Percentiles rank a stretch among this genome's conserved stretches.
Evolutionary conservation across 2,888 invertebrate species (phyloP).

Genomic region (Stenodera caucasica): DNA sequence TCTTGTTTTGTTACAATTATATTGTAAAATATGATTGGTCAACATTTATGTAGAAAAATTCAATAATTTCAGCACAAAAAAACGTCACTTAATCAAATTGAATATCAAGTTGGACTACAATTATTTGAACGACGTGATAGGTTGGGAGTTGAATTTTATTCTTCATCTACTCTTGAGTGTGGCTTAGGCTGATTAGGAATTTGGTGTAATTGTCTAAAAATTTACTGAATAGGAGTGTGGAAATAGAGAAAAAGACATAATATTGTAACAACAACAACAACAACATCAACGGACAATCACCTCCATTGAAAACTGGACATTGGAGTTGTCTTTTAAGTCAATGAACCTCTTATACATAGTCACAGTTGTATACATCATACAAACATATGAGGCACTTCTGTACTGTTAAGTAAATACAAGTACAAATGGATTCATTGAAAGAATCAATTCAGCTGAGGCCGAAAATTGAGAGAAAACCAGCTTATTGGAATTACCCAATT

Average conservation of each 20-base stretch:
- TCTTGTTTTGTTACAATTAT: background rate
- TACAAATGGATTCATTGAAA: background rate
- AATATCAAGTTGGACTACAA: too few species aligned
- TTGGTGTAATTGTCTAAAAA: too few species aligned
- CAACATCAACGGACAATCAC: conserved; percentile 35
- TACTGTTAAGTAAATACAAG: background rate
- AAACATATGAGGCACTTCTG: background rate
- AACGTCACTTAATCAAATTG: background rate
- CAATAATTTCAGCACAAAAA: conserved; percentile 8
- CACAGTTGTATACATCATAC: background rate
- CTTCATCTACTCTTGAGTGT: too few species aligned
- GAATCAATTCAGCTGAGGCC: background rate
- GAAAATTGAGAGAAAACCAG: background rate
- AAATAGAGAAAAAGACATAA: conserved; percentile 8
- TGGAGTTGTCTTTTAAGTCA: conserved; percentile 34
- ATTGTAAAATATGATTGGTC: background rate
- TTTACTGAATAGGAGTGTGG: background rate
- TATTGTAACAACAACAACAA: conserved; percentile 18
- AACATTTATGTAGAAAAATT: background rate
- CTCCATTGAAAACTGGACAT: conserved; percentile 38
- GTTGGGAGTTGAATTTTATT: too few species aligned
- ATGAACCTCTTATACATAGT: conserved; percentile 32
- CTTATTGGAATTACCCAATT: background rate
- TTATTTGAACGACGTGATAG: too few species aligned
- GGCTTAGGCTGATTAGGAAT: too few species aligned